Percentiles rank a stretch among this genome's conserved stretches.
phyloP scores from a whole-genome alignment of 2,888 invertebrate genomes.

The Papilio gigon region DNA sequence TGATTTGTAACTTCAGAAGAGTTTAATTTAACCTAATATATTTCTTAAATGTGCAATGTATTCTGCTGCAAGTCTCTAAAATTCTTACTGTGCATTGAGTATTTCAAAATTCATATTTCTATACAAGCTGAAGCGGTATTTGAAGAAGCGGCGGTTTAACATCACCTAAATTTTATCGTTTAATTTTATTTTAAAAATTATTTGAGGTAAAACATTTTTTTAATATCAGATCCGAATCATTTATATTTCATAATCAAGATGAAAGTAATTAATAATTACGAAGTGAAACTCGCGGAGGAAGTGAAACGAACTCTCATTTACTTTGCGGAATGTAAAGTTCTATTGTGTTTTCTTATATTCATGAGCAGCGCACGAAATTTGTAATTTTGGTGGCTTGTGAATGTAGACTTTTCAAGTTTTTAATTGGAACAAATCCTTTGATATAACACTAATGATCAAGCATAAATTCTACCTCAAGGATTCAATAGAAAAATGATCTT shows the following conservation, averaged over 20 bases:
- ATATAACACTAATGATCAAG: slow-evolving; percentile 4
- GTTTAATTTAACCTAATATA: slow-evolving; percentile 36
- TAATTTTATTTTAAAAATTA: background rate
- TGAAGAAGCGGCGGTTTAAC: no score
- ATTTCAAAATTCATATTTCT: background rate
- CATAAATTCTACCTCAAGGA: background rate
- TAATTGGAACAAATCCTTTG: slow-evolving; percentile 7
- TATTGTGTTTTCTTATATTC: slow-evolving; percentile 20
- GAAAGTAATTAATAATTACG: slow-evolving; percentile 12
- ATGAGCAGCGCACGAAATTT: slow-evolving; percentile 24
- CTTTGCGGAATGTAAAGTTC: slow-evolving; percentile 23
- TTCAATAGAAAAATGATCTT: background rate
- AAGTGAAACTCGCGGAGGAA: background rate
- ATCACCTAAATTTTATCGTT: no score
- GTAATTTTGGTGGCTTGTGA: slow-evolving; percentile 16
- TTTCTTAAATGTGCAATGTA: slow-evolving; percentile 23
- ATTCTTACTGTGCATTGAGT: background rate
- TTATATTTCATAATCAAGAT: slow-evolving; percentile 3
- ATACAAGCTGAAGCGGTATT: background rate
- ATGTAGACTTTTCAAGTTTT: slow-evolving; percentile 5
- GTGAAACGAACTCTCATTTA: slow-evolving; percentile 20
- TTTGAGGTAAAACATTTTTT: background rate
- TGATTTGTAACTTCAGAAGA: slow-evolving; percentile 38
- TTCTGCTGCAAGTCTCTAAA: background rate
- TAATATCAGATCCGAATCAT: background rate